Conservation (phyloP, 2,888 invertebrate genomes). For the Heliconius aoede region DNA sequence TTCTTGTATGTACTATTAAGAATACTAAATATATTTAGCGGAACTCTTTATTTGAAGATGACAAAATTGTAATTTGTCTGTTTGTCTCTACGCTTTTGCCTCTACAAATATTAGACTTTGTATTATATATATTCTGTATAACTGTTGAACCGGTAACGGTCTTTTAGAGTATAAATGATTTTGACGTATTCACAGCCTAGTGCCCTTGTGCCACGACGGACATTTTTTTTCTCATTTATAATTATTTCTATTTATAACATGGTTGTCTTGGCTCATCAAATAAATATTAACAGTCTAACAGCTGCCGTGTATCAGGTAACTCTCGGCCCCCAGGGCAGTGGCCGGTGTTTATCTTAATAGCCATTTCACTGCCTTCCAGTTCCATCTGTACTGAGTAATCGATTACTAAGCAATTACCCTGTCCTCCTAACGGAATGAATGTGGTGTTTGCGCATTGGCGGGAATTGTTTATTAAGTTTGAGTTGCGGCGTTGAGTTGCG, state of each 20-base stretch:
- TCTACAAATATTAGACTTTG: no score
- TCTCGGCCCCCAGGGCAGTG: constrained; percentile 47
- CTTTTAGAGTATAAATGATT: no score
- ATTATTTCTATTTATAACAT: not conserved
- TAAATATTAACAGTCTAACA: constrained; percentile 26
- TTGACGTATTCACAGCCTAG: no score
- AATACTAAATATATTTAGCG: no score
- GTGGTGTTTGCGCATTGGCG: constrained; percentile 33
- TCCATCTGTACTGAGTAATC: constrained; percentile 56
- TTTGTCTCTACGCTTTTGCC: no score
- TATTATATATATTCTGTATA: no score
- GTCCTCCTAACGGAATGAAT: constrained; percentile 43
- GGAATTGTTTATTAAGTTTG: constrained; percentile 8
- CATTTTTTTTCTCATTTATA: no score
- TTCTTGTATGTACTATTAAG: no score
- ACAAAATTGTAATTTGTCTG: no score
- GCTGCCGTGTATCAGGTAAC: constrained; percentile 19
- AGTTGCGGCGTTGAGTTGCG: not conserved
- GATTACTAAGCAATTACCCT: constrained; percentile 59
- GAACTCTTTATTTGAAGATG: no score
- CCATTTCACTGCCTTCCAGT: constrained; percentile 59
- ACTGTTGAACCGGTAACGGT: no score
- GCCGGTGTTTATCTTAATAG: constrained; percentile 61
- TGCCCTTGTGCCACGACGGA: no score
- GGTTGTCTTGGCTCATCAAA: not conserved